Conservation (phyloP, 1,140 invertebrate species). For the Drosophila sechellia region DNA sequence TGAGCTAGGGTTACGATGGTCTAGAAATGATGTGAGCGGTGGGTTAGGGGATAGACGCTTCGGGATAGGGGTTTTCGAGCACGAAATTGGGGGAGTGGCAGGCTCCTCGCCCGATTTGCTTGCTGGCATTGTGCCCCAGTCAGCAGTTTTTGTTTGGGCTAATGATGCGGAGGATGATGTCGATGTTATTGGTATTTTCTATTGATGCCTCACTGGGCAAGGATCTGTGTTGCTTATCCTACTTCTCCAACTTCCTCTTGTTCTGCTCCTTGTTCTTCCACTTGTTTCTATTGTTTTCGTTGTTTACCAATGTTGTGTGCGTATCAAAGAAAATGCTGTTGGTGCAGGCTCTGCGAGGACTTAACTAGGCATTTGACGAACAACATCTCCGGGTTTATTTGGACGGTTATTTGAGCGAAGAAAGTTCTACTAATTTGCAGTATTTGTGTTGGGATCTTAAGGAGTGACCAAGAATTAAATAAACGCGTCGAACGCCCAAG, state of each 20-base stretch:
- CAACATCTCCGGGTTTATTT: constrained; percentile 35
- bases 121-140: constrained; percentile 65
- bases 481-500: too few species aligned
- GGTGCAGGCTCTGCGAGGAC: constrained; percentile 44
- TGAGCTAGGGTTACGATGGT: constrained; percentile 42
- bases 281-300: constrained; percentile 45
- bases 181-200: constrained; percentile 58
- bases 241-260: neutral
- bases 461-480: neutral
- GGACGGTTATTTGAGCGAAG: neutral
- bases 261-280: constrained; percentile 24
- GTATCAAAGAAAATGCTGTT: constrained; percentile 55
- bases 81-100: constrained; percentile 4
- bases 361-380: constrained; percentile 37
- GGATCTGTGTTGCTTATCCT: constrained; percentile 20
- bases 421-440: constrained; percentile 10
- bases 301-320: constrained; percentile 43
- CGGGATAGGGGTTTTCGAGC: neutral
- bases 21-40: neutral
- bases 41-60: neutral
- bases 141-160: constrained; percentile 74
- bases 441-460: neutral
- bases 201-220: constrained; percentile 50
- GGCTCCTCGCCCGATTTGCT: constrained; percentile 29
- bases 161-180: constrained; percentile 71